Percentiles rank a stretch among this genome's conserved stretches.
Evolutionary conservation across 2,797 vertebrate genomes (phyloP).

Genomic region (Melanotaenia nigrans): DNA sequence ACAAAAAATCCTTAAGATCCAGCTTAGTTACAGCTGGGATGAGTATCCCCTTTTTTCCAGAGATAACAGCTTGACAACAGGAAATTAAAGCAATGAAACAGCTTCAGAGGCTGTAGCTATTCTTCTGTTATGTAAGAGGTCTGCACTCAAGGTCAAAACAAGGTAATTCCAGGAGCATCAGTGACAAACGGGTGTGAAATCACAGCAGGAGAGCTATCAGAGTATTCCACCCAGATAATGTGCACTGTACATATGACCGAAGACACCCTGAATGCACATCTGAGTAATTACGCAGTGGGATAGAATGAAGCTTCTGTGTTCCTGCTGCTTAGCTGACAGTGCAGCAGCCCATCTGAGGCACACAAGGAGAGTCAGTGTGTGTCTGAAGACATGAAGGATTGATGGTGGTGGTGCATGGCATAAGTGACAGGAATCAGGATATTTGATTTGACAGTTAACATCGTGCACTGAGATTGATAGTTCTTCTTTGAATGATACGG

Average conservation of each 20-base stretch:
- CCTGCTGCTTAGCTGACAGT: slow-evolving; percentile 28
- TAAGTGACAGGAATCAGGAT: slow-evolving; percentile 10
- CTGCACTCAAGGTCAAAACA: slow-evolving; percentile 67
- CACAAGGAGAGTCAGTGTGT: slow-evolving; percentile 2
- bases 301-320: slow-evolving; percentile 13
- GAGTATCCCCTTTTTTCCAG: slow-evolving; percentile 32
- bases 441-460: slow-evolving; percentile 37
- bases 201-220: slow-evolving; percentile 6
- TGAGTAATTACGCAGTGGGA: slow-evolving; percentile 21
- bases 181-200: slow-evolving; percentile 16
- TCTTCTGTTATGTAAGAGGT: slow-evolving; percentile 59
- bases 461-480: slow-evolving; percentile 12
- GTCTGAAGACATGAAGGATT: neutral
- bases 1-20: slow-evolving; percentile 27
- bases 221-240: slow-evolving; percentile 25
- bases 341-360: slow-evolving; percentile 17
- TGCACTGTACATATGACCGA: neutral
- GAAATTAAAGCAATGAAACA: slow-evolving; percentile 47
- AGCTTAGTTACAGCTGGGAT: slow-evolving; percentile 15
- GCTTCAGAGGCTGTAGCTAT: slow-evolving; percentile 60
- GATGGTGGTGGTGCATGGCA: slow-evolving; percentile 14
- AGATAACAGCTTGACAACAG: slow-evolving; percentile 46
- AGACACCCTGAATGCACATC: slow-evolving; percentile 19
- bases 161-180: slow-evolving; percentile 51
- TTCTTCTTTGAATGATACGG: slow-evolving; percentile 3